Percentiles rank a stretch among this genome's conserved stretches.
These are phyloP conservation scores for Epirrita christyi DNA, from an alignment of 2,888 invertebrate species.

Conservation along the genomic window DNA sequence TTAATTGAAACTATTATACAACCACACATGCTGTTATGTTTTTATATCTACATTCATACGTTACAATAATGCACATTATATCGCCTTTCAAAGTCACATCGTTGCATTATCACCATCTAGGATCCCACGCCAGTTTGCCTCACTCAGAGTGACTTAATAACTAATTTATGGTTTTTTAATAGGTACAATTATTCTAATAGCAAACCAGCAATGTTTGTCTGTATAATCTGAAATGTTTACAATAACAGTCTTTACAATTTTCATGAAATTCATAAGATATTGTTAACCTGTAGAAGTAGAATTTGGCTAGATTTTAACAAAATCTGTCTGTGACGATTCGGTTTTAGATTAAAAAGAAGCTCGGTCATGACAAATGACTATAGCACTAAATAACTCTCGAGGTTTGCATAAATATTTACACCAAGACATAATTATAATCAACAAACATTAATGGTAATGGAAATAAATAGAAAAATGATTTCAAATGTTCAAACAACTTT, in stretches of 20 bases:
- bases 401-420: no score
- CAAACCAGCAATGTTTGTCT: no score
- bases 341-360: no score
- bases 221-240: no score
- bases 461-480: background rate
- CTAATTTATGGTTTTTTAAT: background rate
- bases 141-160: slow-evolving; percentile 1
- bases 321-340: no score
- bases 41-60: slow-evolving; percentile 19
- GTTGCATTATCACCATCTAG: slow-evolving; percentile 48
- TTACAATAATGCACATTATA: slow-evolving; percentile 14
- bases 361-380: no score
- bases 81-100: slow-evolving; percentile 52
- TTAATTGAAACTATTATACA: slow-evolving; percentile 30
- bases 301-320: no score
- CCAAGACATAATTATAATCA: background rate
- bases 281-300: no score
- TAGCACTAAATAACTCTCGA: no score
- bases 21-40: slow-evolving; percentile 32
- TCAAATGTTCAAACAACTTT: slow-evolving; percentile 32
- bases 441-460: background rate
- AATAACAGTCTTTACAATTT: no score
- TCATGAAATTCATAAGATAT: no score
- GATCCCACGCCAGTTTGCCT: slow-evolving; percentile 50
- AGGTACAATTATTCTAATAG: no score